phyloP scores from a whole-genome alignment of 2,113 vertebrate species.

The Muntiacus muntjak region DNA sequence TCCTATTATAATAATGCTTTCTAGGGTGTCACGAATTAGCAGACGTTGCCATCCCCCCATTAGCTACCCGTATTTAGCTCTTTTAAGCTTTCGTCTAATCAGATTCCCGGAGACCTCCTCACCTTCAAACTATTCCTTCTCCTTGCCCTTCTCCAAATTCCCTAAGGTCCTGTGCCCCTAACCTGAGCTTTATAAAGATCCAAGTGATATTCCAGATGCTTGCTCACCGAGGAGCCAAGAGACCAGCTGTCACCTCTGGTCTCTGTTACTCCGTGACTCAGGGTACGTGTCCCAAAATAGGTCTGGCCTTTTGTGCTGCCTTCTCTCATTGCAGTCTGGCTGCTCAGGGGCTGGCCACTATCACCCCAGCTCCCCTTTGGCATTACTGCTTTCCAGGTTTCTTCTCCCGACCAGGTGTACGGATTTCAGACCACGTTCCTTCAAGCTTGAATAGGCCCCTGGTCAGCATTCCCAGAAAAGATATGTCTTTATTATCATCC shows the following conservation, averaged over 20 bases:
- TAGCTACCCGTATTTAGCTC: background rate
- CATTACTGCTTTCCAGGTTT: constrained; percentile 60
- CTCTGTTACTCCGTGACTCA: constrained; percentile 27
- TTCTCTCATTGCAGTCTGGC: constrained; percentile 19
- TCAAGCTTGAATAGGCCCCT: background rate
- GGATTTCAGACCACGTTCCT: background rate
- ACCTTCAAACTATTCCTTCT: background rate
- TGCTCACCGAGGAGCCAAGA: constrained; percentile 33
- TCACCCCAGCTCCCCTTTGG: background rate
- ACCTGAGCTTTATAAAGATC: constrained; percentile 9
- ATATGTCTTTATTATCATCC: background rate
- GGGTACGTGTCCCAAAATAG: constrained; percentile 39
- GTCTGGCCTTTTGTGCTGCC: constrained; percentile 26
- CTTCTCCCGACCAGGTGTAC: background rate
- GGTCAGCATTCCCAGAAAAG: background rate
- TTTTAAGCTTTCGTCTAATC: constrained; percentile 3
- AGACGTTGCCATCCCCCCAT: background rate
- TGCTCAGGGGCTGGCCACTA: background rate
- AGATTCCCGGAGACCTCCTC: background rate
- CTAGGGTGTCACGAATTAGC: background rate
- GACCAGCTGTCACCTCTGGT: constrained; percentile 51
- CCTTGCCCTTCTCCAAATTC: constrained; percentile 35
- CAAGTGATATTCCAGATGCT: constrained; percentile 43
- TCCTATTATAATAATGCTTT: background rate
- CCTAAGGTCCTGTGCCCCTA: constrained; percentile 7